Conservation (phyloP, 2,797 vertebrate species). For the Helicolenus hilgendorfi region DNA sequence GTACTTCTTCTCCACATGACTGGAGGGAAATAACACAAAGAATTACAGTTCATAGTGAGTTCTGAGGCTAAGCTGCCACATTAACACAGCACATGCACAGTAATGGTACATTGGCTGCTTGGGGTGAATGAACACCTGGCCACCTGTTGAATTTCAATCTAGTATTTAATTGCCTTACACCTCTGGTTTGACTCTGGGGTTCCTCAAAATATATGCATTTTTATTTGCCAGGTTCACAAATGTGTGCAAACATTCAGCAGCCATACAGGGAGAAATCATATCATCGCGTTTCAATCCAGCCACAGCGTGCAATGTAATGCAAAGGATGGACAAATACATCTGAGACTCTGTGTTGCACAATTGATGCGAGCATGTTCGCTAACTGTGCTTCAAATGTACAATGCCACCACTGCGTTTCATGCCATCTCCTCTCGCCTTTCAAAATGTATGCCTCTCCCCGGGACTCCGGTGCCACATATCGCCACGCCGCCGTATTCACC, state of each 20-base stretch:
- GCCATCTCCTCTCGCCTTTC: not conserved
- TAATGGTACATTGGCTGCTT: not conserved
- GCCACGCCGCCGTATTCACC: constrained; percentile 43
- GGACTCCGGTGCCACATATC: constrained; percentile 33
- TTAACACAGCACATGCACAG: not conserved
- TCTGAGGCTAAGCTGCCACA: not conserved
- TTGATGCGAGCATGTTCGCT: constrained; percentile 6
- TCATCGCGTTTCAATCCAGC: not conserved
- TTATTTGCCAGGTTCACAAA: not conserved
- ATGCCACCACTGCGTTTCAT: not conserved
- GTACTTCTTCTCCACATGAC: not conserved
- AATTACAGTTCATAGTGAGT: not conserved
- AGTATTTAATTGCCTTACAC: not conserved
- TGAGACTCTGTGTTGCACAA: not conserved
- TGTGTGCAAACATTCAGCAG: not conserved
- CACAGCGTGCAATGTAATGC: not conserved
- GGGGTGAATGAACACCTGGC: not conserved
- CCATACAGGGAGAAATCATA: not conserved
- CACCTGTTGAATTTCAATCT: constrained; percentile 6
- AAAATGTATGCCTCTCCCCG: constrained; percentile 31
- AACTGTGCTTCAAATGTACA: constrained; percentile 19
- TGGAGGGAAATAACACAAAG: not conserved
- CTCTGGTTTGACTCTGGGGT: not conserved
- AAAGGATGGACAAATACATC: not conserved
- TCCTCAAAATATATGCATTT: not conserved